These are phyloP conservation scores for Polietes domitor DNA, from an alignment of 2,888 invertebrate species.

Conservation along the genomic window DNA sequence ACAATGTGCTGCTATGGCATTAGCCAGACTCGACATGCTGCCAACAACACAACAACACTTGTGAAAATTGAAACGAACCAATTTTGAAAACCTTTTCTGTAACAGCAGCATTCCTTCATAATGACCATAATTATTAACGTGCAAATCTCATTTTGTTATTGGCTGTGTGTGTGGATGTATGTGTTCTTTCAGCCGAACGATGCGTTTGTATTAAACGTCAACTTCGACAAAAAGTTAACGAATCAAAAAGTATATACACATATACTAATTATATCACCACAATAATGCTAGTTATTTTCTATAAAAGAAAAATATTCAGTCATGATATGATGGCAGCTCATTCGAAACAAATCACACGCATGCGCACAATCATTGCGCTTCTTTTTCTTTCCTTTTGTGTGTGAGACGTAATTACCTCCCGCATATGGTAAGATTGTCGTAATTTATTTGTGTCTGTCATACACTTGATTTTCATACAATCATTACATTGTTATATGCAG, in stretches of 20 bases:
- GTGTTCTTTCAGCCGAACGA: not conserved
- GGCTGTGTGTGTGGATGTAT: not conserved
- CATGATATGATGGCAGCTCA: constrained; percentile 29
- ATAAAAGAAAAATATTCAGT: constrained; percentile 23
- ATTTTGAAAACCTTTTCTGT: constrained; percentile 41
- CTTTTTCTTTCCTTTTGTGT: not conserved
- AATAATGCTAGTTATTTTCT: constrained; percentile 27
- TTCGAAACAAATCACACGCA: constrained; percentile 41
- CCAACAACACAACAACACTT: constrained; percentile 5
- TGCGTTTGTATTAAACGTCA: constrained; percentile 29
- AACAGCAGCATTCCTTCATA: constrained; percentile 61
- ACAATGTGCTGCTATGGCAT: constrained; percentile 34
- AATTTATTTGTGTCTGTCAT: not conserved
- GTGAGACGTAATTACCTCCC: constrained; percentile 27
- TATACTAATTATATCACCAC: constrained; percentile 28
- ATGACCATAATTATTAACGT: constrained; percentile 52
- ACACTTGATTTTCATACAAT: not conserved
- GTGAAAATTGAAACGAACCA: constrained; percentile 19
- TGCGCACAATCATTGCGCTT: constrained; percentile 11
- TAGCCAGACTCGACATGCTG: constrained; percentile 6
- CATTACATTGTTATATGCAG: not conserved
- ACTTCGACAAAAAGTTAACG: constrained; percentile 43
- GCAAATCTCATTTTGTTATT: constrained; percentile 41
- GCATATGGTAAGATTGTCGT: constrained; percentile 8
- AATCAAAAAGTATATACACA: constrained; percentile 16